Conservation (phyloP, 2,888 invertebrate species). For the Cecidostiba fungosa region DNA sequence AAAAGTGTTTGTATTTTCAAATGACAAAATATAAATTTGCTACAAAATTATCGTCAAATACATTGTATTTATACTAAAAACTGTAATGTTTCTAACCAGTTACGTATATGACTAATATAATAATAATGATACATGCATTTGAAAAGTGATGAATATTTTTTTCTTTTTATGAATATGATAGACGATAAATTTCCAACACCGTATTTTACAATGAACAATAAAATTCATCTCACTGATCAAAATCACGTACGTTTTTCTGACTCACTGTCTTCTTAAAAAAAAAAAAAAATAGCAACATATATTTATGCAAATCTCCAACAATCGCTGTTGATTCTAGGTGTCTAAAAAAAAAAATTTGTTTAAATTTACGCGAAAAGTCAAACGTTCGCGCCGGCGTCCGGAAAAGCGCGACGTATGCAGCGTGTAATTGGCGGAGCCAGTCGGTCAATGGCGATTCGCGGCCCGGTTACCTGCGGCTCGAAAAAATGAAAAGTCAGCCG, state of each 20-base stretch:
- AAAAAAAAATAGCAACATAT: too few relatives aligned
- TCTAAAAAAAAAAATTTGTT: too few relatives aligned
- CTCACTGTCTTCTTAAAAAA: too few relatives aligned
- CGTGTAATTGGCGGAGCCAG: conserved; percentile 54
- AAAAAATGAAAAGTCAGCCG: conserved; percentile 51
- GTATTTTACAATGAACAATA: too few relatives aligned
- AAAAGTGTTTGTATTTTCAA: conserved; percentile 34
- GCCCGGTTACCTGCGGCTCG: neutral
- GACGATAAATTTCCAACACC: too few relatives aligned
- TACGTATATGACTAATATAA: neutral
- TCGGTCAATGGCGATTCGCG: conserved; percentile 50
- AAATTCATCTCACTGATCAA: neutral
- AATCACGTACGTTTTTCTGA: too few relatives aligned
- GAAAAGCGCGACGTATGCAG: conserved; percentile 24
- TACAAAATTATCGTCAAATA: neutral
- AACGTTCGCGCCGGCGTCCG: conserved; percentile 49
- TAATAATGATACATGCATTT: neutral
- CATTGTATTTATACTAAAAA: neutral
- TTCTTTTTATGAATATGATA: too few relatives aligned
- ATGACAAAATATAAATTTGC: conserved; percentile 1
- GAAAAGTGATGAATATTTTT: conserved; percentile 7
- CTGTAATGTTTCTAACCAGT: neutral
- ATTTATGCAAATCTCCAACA: too few relatives aligned
- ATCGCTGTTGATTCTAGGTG: too few relatives aligned
- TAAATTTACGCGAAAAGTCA: conserved; percentile 30